Base-by-base conservation (phyloP, 2,113 vertebrate species). In the Erythrolamprus reginae region DNA sequence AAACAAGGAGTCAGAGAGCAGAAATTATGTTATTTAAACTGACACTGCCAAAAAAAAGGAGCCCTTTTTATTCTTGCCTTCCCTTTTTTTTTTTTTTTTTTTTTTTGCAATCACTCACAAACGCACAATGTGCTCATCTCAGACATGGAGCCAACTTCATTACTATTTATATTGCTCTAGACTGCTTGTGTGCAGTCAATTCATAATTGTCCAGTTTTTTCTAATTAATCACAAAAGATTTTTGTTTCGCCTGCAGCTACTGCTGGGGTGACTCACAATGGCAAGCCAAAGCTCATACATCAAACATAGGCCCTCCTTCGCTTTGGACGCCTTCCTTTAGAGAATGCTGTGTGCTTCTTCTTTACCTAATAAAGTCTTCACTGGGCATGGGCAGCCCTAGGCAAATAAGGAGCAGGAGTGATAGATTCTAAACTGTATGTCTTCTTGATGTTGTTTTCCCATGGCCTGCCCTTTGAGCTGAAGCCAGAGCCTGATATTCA, bases 201-300 rank as follows among this genome's bases (percentile, higher is more conserved):
- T 98, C 97, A 97, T 98, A 98, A 98, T 98, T 97, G 98, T 98
- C 97, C 97, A 96, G 96, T 98, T 98, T 98, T 98, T 98, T 97
- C 97, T 98, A 98, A 98, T 98, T 98, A 98, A 98, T 98, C 98
- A 98, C 98, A 98, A 98, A 98, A 98, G 97, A 98, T 98, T 98
- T 98, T 98, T 98, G 97, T 98, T 98, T 98, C 95, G 98, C 98
- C 98, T 96, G 95, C 96, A 98, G 98, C 98, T 96, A 96, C 86
- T 97, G 98, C 96, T 97, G 96, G 97, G 97, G 97, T 98, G 97
- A 98, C 97, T 98, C 97, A 97, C 96, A 96, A 97, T 97, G 96
- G 97, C 96, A 97, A 98, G 97, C 97, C 97, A 97, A 95, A 97
- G 96, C 96, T 96, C 97, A 98, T 98, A 97, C 97, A 98, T 98